Conservation (phyloP, 2,888 invertebrate genomes). For the Caenorhabditis afra region DNA sequence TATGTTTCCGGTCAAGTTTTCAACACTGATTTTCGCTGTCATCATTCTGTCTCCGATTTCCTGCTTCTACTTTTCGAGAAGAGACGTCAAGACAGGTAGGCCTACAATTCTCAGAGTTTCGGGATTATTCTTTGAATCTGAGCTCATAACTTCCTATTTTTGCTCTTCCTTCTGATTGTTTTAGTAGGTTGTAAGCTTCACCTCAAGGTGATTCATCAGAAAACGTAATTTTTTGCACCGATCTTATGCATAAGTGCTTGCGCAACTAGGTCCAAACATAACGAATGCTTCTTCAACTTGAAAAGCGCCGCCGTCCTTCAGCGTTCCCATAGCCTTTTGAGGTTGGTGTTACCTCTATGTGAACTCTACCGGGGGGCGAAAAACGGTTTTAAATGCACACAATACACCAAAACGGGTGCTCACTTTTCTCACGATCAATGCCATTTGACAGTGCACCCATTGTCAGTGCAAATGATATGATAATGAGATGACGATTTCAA, state of each 20-base stretch:
- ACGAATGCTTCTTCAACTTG: slow-evolving; percentile 35
- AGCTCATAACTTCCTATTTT: too few relatives aligned
- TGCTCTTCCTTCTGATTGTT: too few relatives aligned
- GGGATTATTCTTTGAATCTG: too few relatives aligned
- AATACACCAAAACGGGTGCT: too few relatives aligned
- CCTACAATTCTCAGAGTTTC: too few relatives aligned
- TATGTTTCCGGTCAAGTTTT: slow-evolving; percentile 34
- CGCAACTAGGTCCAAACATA: slow-evolving; percentile 39
- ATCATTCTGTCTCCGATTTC: not conserved
- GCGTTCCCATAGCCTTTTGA: not conserved
- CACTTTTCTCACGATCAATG: slow-evolving; percentile 8
- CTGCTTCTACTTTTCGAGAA: slow-evolving; percentile 21
- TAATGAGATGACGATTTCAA: slow-evolving; percentile 14
- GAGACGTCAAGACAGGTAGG: slow-evolving; percentile 18
- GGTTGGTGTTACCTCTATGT: slow-evolving; percentile 5
- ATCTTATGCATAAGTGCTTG: slow-evolving; percentile 5
- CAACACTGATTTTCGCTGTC: slow-evolving; percentile 11
- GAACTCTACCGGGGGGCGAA: slow-evolving; percentile 21
- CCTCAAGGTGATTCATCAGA: too few relatives aligned
- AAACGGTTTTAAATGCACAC: too few relatives aligned
- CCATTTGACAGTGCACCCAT: not conserved
- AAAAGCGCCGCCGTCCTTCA: slow-evolving; percentile 25
- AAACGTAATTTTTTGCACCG: not conserved
- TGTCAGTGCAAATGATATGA: slow-evolving; percentile 7
- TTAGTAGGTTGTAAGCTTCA: too few relatives aligned